Evolutionary conservation across 2,113 vertebrate species (phyloP).

Genomic region (Oophaga pumilio): DNA sequence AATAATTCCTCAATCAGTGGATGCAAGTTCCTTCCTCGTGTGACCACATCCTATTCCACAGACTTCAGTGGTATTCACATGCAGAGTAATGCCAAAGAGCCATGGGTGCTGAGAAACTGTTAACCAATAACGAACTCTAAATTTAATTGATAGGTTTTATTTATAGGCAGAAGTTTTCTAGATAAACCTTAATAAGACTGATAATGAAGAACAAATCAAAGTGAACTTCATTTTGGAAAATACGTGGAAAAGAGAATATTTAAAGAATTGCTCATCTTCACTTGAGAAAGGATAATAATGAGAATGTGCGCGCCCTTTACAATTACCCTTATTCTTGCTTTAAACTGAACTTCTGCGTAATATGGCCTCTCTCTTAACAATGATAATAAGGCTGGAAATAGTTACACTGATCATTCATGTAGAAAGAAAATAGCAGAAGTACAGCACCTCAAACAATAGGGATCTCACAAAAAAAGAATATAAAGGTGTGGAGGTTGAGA

Average conservation of each 20-base stretch:
- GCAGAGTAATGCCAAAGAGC: not conserved
- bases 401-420: constrained; percentile 1
- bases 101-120: not conserved
- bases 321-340: not conserved
- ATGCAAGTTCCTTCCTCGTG: too few relatives aligned
- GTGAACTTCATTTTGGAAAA: not conserved
- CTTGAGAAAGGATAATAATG: not conserved
- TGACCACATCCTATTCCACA: not conserved
- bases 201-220: not conserved
- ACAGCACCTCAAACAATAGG: not conserved
- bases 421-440: not conserved
- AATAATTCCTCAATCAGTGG: not conserved
- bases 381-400: not conserved
- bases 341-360: not conserved
- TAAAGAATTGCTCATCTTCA: not conserved
- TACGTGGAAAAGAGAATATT: not conserved
- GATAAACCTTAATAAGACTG: not conserved
- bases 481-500: not conserved
- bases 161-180: not conserved
- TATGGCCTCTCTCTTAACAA: not conserved
- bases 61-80: not conserved
- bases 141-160: not conserved
- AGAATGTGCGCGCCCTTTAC: not conserved
- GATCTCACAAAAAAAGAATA: not conserved
- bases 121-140: not conserved